A percentile compares a stretch with the other conserved stretches of the same genome.
Evolutionary conservation across 2,888 invertebrate genomes (phyloP).

Genomic region (Eudasyphora cyanicolor): DNA sequence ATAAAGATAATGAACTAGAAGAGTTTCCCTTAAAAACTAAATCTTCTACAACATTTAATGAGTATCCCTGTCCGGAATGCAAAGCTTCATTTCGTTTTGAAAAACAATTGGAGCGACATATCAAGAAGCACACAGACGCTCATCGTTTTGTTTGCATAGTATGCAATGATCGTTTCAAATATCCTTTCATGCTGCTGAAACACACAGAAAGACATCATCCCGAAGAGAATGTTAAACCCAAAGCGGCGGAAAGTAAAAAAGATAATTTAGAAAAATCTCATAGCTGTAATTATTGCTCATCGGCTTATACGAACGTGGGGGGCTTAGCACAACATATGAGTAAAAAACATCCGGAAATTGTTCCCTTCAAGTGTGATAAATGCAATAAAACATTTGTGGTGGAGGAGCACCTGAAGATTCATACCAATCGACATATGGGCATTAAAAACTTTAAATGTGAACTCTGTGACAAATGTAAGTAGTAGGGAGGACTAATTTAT

Average conservation of each 20-base stretch:
- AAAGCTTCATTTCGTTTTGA: conserved; percentile 58
- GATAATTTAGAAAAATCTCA: conserved; percentile 55
- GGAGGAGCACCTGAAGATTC: conserved; percentile 62
- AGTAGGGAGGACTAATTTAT: neutral
- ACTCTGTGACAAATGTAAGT: conserved; percentile 62
- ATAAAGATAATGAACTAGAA: conserved; percentile 42
- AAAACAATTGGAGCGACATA: conserved; percentile 51
- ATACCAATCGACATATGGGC: conserved; percentile 62
- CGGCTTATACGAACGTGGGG: conserved; percentile 60
- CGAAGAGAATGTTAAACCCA: conserved; percentile 48
- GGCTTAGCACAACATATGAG: conserved; percentile 63
- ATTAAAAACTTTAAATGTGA: conserved; percentile 62
- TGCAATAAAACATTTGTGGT: conserved; percentile 61
- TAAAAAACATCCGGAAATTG: conserved; percentile 60
- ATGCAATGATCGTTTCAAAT: conserved; percentile 61
- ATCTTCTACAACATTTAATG: conserved; percentile 17
- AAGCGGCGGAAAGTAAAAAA: conserved; percentile 42
- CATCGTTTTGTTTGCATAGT: conserved; percentile 59
- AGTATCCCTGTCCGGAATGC: conserved; percentile 53
- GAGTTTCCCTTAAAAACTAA: conserved; percentile 23
- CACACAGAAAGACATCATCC: conserved; percentile 62
- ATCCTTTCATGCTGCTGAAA: conserved; percentile 58
- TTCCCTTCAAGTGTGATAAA: conserved; percentile 60
- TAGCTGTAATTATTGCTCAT: conserved; percentile 54
- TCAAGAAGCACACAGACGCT: conserved; percentile 58